Percentiles rank a stretch among this genome's conserved stretches.
Conservation (phyloP, 2,113 vertebrate species). For the Apus apus region DNA sequence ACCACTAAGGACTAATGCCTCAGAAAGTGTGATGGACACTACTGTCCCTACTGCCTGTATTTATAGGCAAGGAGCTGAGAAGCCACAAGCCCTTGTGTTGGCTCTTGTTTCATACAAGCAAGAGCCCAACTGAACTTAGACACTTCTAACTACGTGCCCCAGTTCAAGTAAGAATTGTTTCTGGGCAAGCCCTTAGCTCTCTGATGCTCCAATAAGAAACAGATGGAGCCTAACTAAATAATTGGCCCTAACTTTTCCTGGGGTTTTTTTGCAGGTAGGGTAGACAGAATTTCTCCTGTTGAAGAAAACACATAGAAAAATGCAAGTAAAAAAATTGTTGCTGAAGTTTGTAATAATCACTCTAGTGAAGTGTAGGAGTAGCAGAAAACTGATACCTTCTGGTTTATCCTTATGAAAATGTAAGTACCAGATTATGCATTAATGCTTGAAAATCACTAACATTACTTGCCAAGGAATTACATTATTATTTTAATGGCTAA, state of each 20-base stretch:
- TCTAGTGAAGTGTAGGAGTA: not conserved
- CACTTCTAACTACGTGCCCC: not conserved
- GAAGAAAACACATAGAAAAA: not conserved
- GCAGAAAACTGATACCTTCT: not conserved
- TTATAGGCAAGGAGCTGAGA: not conserved
- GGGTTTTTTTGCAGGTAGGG: not conserved
- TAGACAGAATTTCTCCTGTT: not conserved
- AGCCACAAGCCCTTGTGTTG: not conserved
- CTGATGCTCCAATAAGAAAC: not conserved
- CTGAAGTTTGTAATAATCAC: not conserved
- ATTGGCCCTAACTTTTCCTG: not conserved
- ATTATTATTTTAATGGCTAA: not conserved
- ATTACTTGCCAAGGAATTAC: not conserved
- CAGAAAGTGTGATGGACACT: not conserved
- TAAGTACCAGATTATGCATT: not conserved
- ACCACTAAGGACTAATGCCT: not conserved
- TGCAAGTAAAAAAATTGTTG: not conserved
- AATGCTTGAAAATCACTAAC: not conserved
- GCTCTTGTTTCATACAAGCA: not conserved
- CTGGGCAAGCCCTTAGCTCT: not conserved
- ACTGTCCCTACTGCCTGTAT: not conserved
- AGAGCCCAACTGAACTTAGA: not conserved
- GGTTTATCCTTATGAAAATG: not conserved
- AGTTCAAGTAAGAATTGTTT: not conserved
- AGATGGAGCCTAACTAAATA: not conserved